Evolutionary conservation across 2,797 vertebrate species (phyloP).

Genomic region (Typhlichthys subterraneus): DNA sequence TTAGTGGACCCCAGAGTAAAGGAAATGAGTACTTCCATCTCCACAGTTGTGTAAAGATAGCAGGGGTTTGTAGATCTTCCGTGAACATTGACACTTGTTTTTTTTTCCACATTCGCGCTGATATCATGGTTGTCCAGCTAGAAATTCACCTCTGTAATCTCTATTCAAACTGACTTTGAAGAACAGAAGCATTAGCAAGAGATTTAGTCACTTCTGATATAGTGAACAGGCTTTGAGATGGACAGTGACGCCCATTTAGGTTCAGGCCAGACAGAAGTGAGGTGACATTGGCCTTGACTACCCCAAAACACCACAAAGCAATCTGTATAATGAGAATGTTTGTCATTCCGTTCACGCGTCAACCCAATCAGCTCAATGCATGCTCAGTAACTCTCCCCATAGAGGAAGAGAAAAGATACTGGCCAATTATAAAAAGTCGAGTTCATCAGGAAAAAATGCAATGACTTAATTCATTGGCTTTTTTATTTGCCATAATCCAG

Average conservation of each 20-base stretch:
- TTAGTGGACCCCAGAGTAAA: constrained; percentile 48
- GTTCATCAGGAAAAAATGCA: constrained; percentile 33
- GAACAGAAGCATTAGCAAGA: constrained; percentile 9
- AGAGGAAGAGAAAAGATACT: constrained; percentile 38
- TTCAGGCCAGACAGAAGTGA: constrained; percentile 53
- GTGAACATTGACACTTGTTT: constrained; percentile 63
- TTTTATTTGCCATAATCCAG: not conserved
- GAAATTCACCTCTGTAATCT: constrained; percentile 47
- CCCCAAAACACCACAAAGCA: constrained; percentile 63
- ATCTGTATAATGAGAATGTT: constrained; percentile 74
- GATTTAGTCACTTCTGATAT: constrained; percentile 39
- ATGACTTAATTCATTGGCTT: constrained; percentile 14
- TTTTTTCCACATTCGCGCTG: constrained; percentile 46
- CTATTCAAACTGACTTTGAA: constrained; percentile 36
- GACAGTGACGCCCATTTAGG: constrained; percentile 26
- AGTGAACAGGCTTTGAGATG: constrained; percentile 10
- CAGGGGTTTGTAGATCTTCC: constrained; percentile 29
- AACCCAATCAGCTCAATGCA: constrained; percentile 42
- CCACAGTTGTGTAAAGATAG: constrained; percentile 61
- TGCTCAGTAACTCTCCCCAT: constrained; percentile 46
- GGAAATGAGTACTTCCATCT: constrained; percentile 55
- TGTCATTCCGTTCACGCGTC: constrained; percentile 59
- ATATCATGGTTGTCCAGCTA: constrained; percentile 44
- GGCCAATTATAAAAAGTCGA: constrained; percentile 24
- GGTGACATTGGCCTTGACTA: constrained; percentile 66